Base-by-base conservation (phyloP, 2,113 vertebrate species). In the Narcine bancroftii region DNA sequence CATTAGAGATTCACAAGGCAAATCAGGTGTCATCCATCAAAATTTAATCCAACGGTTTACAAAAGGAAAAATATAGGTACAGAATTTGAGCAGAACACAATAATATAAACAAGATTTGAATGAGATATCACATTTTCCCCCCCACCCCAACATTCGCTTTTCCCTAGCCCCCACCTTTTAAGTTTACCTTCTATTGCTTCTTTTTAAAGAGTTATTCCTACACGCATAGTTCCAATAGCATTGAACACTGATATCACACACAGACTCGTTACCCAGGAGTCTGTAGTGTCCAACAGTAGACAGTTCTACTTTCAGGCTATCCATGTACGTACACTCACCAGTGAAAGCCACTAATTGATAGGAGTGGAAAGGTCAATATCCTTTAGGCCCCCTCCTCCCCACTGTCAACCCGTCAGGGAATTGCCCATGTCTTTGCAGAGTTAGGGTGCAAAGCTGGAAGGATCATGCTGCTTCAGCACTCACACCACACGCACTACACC, bases 61-160 rank as follows among this genome's bases (percentile, higher is more conserved):
- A 60, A 87, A 19, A 60, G 21, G 50, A 85, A 85, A 36, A n/a
- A 60, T 87, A 60, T 56, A 87, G 29, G 77, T 81, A 81, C 77
- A 81, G 45, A 53, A 81, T 87, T 39, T 75, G 72, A 75, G 72
- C 72, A 39, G 72, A 39, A 39, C 72, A 75, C 72, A 39, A 87
- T 9, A 15, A 15, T 60, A 87, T 87, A 36, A 87, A 87, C 33
- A 6, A 63, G 15, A 63, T 60, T 3, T 15, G 79, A 83, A 83
- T 39, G 0, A 87, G n/a, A n/a, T n/a, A n/a, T n/a, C n/a, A n/a
- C n/a, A n/a, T 92, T 47, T 36, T 75, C 92, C 17, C 2, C 42
- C 71, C 21, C 63, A 89, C 65, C 92, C 92, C 65, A 1, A 21
- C 42, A 71, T 21, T 50, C 89, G 1, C 9, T 13, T 10, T 29